Evolutionary conservation across 2,113 vertebrate species (phyloP).

Genomic region (Dipodomys merriami): DNA sequence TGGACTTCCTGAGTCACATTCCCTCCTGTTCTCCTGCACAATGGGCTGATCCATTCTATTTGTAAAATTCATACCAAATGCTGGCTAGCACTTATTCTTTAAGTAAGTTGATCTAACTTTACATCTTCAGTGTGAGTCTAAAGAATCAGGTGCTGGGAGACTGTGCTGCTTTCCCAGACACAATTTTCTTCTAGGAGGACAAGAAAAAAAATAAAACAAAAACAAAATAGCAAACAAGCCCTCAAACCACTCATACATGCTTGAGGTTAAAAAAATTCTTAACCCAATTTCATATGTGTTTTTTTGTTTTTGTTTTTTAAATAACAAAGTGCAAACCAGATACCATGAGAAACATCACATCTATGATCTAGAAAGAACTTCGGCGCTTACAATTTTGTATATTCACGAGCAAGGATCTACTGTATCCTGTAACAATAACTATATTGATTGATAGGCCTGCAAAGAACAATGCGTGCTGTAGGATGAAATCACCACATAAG

Average conservation of each 20-base stretch:
- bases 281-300: neutral
- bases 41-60: neutral
- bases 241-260: neutral
- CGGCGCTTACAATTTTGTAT: neutral
- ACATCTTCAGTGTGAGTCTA: neutral
- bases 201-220: neutral
- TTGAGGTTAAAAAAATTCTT: constrained; percentile 43
- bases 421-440: neutral
- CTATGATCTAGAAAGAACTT: neutral
- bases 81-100: constrained; percentile 6
- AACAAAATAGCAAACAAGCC: neutral
- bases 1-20: neutral
- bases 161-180: neutral
- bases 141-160: neutral
- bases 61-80: neutral
- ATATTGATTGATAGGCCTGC: neutral
- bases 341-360: neutral
- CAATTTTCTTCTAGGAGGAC: constrained; percentile 29
- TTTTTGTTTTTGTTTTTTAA: constrained; percentile 34
- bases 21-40: neutral
- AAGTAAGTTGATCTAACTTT: neutral
- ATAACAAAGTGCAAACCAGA: constrained; percentile 57
- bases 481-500: neutral
- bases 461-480: neutral
- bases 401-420: neutral